These are phyloP conservation scores for Coracopsis vasa DNA, from an alignment of 2,113 vertebrate species.

Conservation along the genomic window DNA sequence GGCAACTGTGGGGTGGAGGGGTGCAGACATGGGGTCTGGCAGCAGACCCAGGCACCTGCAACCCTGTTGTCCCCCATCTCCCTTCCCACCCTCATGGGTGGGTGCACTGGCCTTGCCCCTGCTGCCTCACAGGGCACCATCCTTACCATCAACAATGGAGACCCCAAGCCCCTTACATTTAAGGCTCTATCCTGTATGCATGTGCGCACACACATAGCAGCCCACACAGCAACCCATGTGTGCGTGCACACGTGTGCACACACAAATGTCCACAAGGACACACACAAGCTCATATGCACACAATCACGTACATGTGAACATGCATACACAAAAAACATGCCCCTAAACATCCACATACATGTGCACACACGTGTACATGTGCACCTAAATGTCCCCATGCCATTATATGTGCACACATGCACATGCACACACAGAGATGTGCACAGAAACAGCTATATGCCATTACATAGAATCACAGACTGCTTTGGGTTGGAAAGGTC, in stretches of 20 bases:
- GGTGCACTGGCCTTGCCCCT: background rate
- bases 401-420: fast-evolving
- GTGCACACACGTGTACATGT: background rate
- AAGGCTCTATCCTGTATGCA: background rate
- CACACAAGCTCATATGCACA: background rate
- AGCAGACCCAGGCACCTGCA: background rate
- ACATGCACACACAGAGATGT: background rate
- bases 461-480: background rate
- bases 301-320: fast-evolving
- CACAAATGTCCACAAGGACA: too few relatives aligned
- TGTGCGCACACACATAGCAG: background rate
- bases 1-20: background rate
- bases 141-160: fast-evolving
- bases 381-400: background rate
- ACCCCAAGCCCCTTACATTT: background rate
- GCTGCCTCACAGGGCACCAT: background rate
- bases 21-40: fast-evolving
- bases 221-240: fast-evolving
- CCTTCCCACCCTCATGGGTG: background rate
- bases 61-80: fast-evolving
- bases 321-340: fast-evolving
- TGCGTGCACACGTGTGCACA: fast-evolving
- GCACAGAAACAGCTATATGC: background rate
- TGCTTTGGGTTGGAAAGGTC: background rate
- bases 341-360: background rate